Conservation (phyloP, 35 echinoderm and acorn worm genomes). For the Nesometra sesokonis region DNA sequence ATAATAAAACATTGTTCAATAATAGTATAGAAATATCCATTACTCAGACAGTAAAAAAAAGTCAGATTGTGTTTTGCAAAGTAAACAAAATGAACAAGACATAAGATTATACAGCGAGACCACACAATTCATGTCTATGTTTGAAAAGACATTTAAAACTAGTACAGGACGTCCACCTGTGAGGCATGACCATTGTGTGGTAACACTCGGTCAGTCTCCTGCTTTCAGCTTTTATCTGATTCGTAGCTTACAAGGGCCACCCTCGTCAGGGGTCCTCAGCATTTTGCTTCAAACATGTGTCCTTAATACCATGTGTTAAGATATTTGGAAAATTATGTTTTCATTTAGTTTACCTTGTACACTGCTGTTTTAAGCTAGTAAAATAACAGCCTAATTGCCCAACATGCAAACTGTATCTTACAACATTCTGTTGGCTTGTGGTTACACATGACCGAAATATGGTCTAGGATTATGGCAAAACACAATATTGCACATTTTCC, state of each 20-base stretch:
- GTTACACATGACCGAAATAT: too few species aligned
- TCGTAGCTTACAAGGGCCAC: neutral
- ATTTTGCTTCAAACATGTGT: neutral
- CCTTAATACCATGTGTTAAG: neutral
- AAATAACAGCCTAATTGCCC: neutral
- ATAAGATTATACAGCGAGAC: too few species aligned
- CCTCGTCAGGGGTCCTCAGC: neutral
- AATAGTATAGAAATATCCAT: too few species aligned
- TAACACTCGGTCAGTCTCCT: neutral
- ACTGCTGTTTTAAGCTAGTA: neutral
- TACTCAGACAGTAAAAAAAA: too few species aligned
- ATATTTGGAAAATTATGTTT: neutral
- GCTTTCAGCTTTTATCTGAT: neutral
- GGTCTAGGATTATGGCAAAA: too few species aligned
- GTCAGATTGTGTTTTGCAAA: too few species aligned
- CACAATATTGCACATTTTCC: too few species aligned
- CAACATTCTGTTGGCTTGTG: too few species aligned
- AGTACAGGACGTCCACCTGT: neutral
- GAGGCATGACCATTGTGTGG: neutral
- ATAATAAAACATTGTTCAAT: too few species aligned
- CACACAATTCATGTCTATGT: neutral
- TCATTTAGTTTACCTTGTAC: neutral
- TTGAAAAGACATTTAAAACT: neutral
- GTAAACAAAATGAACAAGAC: too few species aligned
- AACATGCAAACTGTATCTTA: neutral